Conservation (phyloP, 2,888 invertebrate species). For the Hemicrepidius hirtus region DNA sequence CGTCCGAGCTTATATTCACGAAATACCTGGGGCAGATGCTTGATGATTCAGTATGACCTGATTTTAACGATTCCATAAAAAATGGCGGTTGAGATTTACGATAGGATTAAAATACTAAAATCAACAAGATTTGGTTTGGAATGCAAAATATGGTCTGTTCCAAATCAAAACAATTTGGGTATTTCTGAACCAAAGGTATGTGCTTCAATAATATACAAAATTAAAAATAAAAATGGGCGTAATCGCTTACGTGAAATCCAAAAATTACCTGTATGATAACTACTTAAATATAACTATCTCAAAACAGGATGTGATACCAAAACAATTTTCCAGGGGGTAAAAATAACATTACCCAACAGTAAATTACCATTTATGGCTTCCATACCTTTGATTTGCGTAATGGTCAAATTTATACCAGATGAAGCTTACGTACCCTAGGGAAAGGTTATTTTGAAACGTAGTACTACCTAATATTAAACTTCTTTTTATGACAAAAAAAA, state of each 20-base stretch:
- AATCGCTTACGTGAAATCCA: slow-evolving; percentile 10
- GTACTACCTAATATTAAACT: too few species aligned
- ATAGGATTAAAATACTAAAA: slow-evolving; percentile 21
- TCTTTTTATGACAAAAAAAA: too few species aligned
- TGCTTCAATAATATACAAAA: slow-evolving; percentile 35
- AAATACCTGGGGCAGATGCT: not conserved
- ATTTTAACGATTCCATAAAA: slow-evolving; percentile 15
- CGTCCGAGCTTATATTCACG: not conserved
- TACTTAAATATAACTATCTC: not conserved
- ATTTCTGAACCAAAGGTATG: slow-evolving; percentile 28
- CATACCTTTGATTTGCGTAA: not conserved
- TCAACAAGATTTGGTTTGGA: slow-evolving; percentile 17
- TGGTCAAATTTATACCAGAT: not conserved
- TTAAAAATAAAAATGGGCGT: slow-evolving; percentile 34
- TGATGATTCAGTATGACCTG: not conserved
- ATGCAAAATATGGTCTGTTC: slow-evolving; percentile 31
- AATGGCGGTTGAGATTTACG: slow-evolving; percentile 10
- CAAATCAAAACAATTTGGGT: slow-evolving; percentile 24
- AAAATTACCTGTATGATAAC: slow-evolving; percentile 1
- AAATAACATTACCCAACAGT: too few species aligned
- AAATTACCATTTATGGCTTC: too few species aligned
- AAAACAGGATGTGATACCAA: slow-evolving; percentile 11
- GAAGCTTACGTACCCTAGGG: too few species aligned
- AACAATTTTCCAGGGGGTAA: too few species aligned
- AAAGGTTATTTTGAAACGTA: too few species aligned